These are phyloP conservation scores for Xiphorhynchus elegans DNA, from an alignment of 2,113 vertebrate genomes.

Conservation along the genomic window DNA sequence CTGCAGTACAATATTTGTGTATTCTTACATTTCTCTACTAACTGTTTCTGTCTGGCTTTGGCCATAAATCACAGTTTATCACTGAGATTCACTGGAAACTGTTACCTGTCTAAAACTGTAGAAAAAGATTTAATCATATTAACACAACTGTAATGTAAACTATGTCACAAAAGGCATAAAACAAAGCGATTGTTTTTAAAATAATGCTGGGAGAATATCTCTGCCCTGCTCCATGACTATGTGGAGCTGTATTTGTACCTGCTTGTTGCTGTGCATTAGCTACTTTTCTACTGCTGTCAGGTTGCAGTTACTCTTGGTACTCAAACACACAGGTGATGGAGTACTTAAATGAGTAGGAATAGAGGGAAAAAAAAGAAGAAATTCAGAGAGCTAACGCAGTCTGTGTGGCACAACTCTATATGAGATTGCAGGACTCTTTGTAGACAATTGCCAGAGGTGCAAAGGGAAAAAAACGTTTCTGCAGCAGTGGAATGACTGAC, in stretches of 20 bases:
- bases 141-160: background rate
- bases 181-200: background rate
- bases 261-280: background rate
- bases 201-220: background rate
- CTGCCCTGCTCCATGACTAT: background rate
- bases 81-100: background rate
- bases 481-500: background rate
- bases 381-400: background rate
- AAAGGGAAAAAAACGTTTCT: background rate
- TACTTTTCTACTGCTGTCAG: background rate
- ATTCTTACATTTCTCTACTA: background rate
- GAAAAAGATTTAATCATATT: background rate
- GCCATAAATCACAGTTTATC: background rate
- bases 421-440: background rate
- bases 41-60: background rate
- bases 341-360: background rate
- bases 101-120: background rate
- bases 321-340: background rate
- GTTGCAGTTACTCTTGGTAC: background rate
- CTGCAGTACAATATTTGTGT: accelerated
- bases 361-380: background rate
- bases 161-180: background rate
- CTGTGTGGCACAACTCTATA: background rate
- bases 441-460: background rate
- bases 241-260: background rate